Conservation (phyloP, 2,113 vertebrate genomes). For the Cariama cristata region DNA sequence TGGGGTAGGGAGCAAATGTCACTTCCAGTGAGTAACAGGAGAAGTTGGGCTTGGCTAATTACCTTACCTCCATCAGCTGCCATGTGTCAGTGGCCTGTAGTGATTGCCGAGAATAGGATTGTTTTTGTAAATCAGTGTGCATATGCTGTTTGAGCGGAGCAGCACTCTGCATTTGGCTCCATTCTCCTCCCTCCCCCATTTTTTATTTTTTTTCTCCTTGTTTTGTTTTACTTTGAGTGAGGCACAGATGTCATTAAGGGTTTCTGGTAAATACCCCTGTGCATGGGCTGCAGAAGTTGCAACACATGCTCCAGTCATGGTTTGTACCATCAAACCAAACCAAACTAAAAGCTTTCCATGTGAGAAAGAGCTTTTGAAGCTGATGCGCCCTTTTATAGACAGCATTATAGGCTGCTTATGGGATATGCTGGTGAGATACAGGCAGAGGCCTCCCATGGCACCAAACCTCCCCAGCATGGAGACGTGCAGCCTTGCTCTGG, state of each 20-base stretch:
- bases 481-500: not conserved
- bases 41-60: not conserved
- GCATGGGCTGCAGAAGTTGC: not conserved
- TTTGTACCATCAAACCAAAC: not conserved
- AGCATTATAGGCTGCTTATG: not conserved
- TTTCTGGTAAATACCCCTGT: not conserved
- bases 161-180: not conserved
- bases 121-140: not conserved
- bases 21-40: not conserved
- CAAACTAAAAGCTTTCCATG: not conserved
- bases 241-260: not conserved
- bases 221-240: not conserved
- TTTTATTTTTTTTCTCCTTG: not conserved
- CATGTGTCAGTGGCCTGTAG: not conserved
- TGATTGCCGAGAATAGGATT: not conserved
- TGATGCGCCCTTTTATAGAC: not conserved
- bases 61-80: not conserved
- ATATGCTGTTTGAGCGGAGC: not conserved
- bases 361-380: not conserved
- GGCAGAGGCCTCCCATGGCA: not conserved
- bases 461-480: not conserved
- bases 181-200: not conserved
- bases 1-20: too few species aligned
- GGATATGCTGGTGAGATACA: not conserved
- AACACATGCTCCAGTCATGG: not conserved